Evolutionary conservation across 1,140 invertebrate species (phyloP), one percentile per base, ranked within the genome.

Genomic region (Acyrthosiphon pisum): DNA sequence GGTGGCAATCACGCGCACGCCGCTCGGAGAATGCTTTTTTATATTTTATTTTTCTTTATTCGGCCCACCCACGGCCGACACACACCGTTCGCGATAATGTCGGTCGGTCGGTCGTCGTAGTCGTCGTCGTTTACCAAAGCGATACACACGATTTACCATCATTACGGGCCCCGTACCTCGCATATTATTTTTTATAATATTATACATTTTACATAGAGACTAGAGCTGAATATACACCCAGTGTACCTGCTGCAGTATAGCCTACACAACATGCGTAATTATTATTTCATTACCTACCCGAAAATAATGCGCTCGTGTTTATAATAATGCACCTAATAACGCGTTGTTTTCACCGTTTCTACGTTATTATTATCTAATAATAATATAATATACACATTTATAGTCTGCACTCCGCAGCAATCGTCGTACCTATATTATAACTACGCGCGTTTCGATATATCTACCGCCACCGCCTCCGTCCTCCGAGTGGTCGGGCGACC

Each of bases 41-140:
- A 90, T 90, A 22, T 68, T 90, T 44, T 90, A 37, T 90, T 90
- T 90, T 90, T 90, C 41, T 23, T 90, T 90, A 35, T 90, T 90
- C 41, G 89, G 89, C 89, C 60, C 89, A 90, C 89, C 89, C 89
- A 90, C 89, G 37, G 56, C 53, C 41, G 83, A 41, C 83, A 30
- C 83, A 86, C 23, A 46, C 84, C 84, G 26, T 86, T 86, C 84
- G 41, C 84, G 44, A 46, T 46, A 86, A 76, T 76, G n/a, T 76
- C 60, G 60, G 60, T 76, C 60, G 60, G 23, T 60, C 53, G 20
- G 50, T 22, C 50, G 50, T 22, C 50, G 20, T 53, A 7, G 26
- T 60, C 60, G 60, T 83, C 81, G 81, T 83, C 81, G 81, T 83
- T 41, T 83, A 35, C 35, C 35, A 23, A 37, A 35, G 81, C 60